Evolutionary conservation across 2,888 invertebrate genomes (phyloP).

Genomic region (Netelia inedita): DNA sequence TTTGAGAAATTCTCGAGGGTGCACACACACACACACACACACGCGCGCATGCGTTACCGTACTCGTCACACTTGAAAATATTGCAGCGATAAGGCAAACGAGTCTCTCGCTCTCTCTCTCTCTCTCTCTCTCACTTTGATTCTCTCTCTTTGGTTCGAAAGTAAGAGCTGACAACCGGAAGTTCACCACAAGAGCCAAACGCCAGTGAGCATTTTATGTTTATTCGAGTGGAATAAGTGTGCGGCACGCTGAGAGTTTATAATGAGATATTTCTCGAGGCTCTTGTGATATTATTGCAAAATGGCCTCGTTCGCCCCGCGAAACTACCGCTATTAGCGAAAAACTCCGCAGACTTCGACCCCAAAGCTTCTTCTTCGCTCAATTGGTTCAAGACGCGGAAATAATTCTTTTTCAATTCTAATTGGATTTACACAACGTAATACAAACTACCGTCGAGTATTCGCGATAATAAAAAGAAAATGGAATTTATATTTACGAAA

Average conservation of each 20-base stretch:
- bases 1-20: constrained; percentile 29
- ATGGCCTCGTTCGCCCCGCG: not conserved
- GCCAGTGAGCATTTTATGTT: constrained; percentile 43
- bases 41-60: constrained; percentile 10
- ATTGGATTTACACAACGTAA: not conserved
- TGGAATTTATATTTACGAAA: too few species aligned
- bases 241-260: constrained; percentile 44
- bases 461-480: too few species aligned
- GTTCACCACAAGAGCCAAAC: constrained; percentile 22
- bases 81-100: not conserved
- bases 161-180: constrained; percentile 49
- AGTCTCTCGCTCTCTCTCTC: constrained; percentile 14
- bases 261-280: constrained; percentile 52
- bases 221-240: constrained; percentile 44
- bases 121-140: not conserved
- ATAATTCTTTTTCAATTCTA: constrained; percentile 6
- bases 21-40: constrained; percentile 3
- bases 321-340: constrained; percentile 32
- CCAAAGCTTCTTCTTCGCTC: not conserved
- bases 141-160: not conserved
- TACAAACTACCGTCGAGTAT: not conserved
- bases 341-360: constrained; percentile 13
- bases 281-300: constrained; percentile 18
- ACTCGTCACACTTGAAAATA: constrained; percentile 29
- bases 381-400: not conserved